Evolutionary conservation across 2,888 invertebrate genomes (phyloP).

Genomic region (Cerceris rybyensis): DNA sequence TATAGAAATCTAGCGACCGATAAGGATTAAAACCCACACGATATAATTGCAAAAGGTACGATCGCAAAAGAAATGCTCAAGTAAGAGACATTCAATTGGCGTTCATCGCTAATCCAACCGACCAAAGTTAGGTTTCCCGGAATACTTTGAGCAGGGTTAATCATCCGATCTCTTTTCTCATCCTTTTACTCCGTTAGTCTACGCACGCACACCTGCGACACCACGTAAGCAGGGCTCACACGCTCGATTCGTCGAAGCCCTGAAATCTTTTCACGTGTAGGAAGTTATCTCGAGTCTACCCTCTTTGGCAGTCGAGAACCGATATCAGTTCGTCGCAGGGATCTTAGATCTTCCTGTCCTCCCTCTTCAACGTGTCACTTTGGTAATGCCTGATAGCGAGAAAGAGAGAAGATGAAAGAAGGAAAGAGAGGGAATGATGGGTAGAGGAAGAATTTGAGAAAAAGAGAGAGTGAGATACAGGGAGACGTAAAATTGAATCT

Average conservation of each 20-base stretch:
- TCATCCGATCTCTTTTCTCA: constrained; percentile 58
- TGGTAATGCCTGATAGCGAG: constrained; percentile 54
- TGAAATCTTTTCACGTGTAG: constrained; percentile 51
- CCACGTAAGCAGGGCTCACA: neutral
- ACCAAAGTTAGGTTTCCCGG: constrained; percentile 32
- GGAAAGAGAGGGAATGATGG: no score
- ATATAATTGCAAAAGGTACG: no score
- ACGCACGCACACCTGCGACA: constrained; percentile 24
- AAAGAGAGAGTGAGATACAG: no score
- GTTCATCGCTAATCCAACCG: constrained; percentile 26
- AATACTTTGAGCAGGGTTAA: constrained; percentile 50
- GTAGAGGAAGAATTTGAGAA: no score
- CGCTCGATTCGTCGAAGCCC: constrained; percentile 24
- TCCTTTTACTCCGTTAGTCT: constrained; percentile 44
- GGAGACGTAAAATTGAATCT: constrained; percentile 79
- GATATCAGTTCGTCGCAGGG: constrained; percentile 70
- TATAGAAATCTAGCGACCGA: no score
- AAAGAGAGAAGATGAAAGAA: constrained; percentile 22
- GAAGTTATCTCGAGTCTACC: constrained; percentile 48
- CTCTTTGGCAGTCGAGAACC: constrained; percentile 24
- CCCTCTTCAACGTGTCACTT: constrained; percentile 45
- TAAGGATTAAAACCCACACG: no score
- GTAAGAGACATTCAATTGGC: constrained; percentile 33
- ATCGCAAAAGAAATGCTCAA: no score
- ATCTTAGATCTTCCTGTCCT: constrained; percentile 65